A percentile compares a stretch with the other conserved stretches of the same genome.
These are phyloP conservation scores for Pluvialis apricaria DNA, from an alignment of 2,113 vertebrate genomes.

Conservation along the genomic window DNA sequence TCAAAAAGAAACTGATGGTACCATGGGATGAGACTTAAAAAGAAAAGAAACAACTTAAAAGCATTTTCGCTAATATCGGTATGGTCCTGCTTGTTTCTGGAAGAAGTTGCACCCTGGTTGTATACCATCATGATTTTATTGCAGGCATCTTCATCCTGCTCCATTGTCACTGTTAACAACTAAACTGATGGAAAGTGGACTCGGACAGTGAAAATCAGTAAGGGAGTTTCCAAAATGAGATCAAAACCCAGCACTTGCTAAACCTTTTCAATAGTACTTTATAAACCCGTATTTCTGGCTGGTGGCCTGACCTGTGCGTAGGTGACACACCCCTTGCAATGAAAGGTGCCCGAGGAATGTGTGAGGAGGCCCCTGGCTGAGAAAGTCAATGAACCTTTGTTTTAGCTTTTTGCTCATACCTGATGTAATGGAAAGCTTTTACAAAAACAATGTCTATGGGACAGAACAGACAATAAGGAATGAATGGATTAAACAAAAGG, in stretches of 20 bases:
- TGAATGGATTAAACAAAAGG: not conserved
- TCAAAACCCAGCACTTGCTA: not conserved
- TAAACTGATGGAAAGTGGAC: not conserved
- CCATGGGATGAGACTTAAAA: not conserved
- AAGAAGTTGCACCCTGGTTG: not conserved
- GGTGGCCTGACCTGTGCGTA: not conserved
- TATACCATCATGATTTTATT: not conserved
- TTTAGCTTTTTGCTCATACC: not conserved
- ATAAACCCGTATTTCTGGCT: not conserved
- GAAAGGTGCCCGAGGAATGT: not conserved
- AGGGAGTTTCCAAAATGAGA: not conserved
- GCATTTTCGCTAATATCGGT: not conserved
- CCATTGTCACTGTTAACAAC: not conserved
- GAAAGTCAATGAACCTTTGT: not conserved
- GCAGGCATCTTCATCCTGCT: not conserved
- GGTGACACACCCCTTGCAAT: not conserved
- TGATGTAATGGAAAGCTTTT: conserved; percentile 6
- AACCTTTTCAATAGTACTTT: not conserved
- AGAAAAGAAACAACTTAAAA: not conserved
- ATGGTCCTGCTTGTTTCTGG: not conserved
- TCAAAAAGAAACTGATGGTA: not conserved
- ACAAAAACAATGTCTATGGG: not conserved
- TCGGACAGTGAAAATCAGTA: not conserved
- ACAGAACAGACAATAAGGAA: not conserved
- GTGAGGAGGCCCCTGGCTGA: not conserved